Base-by-base conservation (phyloP, 2,888 invertebrate species). In the Micoletzkya japonica region DNA sequence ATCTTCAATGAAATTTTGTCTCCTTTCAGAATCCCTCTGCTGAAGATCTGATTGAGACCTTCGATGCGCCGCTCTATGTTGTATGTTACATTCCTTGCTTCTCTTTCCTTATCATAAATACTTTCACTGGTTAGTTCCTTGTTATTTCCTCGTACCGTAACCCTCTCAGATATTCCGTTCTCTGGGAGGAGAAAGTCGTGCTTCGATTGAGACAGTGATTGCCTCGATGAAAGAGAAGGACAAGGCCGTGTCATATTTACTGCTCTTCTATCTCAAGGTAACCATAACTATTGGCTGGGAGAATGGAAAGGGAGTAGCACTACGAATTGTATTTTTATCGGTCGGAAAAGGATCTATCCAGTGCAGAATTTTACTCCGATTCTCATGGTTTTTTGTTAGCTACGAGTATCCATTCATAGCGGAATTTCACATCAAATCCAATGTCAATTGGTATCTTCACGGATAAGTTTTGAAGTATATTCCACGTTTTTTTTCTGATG, bases 241-340 rank as follows among this genome's bases (percentile, higher is more conserved):
- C 32, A 67, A n/a, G 28, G 56, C 67, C 14, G 67, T 67, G 10
- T 49, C 67, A 4, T 57, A 67, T 39, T 57, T 57, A 2, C 67
- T 67, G 20, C 44, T 67, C 4, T 57, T 67, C 56, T 67, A 39
- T 34, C 37, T 67, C 44, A 67, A 67, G 57, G 67, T 57, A 14
- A 14, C 10, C 10, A 10, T 44, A 20, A 44, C n/a, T 44, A 44
- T 44, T 44, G 44, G 20, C 10, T 44, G 10, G 44, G 44, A 44
- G 44, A 44, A 44, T 10, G 20, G 44, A 44, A 44, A 14, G 10
- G 44, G 20, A 44, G 44, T 14, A 44, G 44, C n/a, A n/a, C n/a
- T n/a, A n/a, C n/a, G n/a, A n/a, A n/a, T n/a, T n/a, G n/a, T n/a
- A n/a, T n/a, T n/a, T n/a, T n/a, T n/a, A n/a, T n/a, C n/a, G n/a